These are phyloP conservation scores for Listronotus bonariensis DNA, from an alignment of 1,140 invertebrate genomes.

Conservation along the genomic window DNA sequence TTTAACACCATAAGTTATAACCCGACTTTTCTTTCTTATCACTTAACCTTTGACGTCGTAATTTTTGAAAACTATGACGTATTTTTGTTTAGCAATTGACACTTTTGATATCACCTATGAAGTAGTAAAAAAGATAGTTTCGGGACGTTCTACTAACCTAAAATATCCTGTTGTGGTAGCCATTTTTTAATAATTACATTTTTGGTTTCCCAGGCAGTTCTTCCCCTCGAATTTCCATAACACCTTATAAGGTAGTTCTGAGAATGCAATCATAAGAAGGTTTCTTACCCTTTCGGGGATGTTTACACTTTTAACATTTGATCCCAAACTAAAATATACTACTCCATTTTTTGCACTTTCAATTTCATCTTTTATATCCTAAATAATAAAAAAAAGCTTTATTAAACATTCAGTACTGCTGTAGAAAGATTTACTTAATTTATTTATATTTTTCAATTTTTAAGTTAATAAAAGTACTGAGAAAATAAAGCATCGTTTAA, in stretches of 20 bases:
- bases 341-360: constrained; percentile 55
- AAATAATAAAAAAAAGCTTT: not conserved
- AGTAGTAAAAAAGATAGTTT: too few species aligned
- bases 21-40: too few species aligned
- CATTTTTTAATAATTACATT: constrained; percentile 70
- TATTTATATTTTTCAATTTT: too few species aligned
- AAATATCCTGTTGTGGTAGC: constrained; percentile 72
- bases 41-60: too few species aligned
- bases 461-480: too few species aligned
- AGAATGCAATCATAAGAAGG: constrained; percentile 57
- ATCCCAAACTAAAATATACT: constrained; percentile 62
- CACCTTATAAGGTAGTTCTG: constrained; percentile 57
- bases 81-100: too few species aligned
- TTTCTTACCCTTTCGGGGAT: constrained; percentile 52
- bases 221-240: constrained; percentile 62
- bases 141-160: constrained; percentile 56
- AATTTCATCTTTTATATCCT: constrained; percentile 28
- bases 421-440: too few species aligned
- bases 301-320: constrained; percentile 55
- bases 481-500: too few species aligned
- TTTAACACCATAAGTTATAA: too few species aligned
- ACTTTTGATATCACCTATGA: too few species aligned
- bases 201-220: constrained; percentile 58
- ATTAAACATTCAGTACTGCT: too few species aligned
- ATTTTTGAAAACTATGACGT: too few species aligned